Percentiles rank a stretch among this genome's conserved stretches.
phyloP scores from a whole-genome alignment of 1,140 invertebrate species.

The Grapholita molesta region DNA sequence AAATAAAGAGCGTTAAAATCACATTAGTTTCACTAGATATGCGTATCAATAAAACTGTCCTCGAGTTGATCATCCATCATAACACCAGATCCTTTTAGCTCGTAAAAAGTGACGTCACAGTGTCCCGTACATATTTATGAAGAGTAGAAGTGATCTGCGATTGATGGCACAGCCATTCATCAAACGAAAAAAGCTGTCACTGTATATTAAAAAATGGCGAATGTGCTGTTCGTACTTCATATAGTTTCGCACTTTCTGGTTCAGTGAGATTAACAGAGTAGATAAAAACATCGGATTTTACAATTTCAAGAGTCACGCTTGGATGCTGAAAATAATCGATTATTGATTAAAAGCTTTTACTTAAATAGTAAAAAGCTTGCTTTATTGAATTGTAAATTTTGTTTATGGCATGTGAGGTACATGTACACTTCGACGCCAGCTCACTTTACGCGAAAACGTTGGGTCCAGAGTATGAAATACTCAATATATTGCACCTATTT shows the following conservation, averaged over 20 bases:
- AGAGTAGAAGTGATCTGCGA: slow-evolving; percentile 57
- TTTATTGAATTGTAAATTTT: neutral
- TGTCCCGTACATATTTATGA: slow-evolving; percentile 72
- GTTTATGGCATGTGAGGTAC: neutral
- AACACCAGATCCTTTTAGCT: slow-evolving; percentile 50
- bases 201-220: neutral
- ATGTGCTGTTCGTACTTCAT: neutral
- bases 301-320: neutral
- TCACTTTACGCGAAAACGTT: neutral
- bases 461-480: neutral
- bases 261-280: neutral
- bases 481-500: neutral
- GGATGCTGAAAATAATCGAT: neutral
- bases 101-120: slow-evolving; percentile 63
- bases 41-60: slow-evolving; percentile 58
- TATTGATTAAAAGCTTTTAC: neutral
- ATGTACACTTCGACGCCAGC: neutral
- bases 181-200: slow-evolving; percentile 41
- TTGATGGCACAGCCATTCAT: slow-evolving; percentile 61
- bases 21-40: slow-evolving; percentile 39
- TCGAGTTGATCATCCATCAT: slow-evolving; percentile 60
- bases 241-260: neutral
- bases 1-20: slow-evolving; percentile 31
- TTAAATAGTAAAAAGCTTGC: neutral
- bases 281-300: neutral